phyloP scores from a whole-genome alignment of 2,113 vertebrate species.

The Notarius quadriscutis region DNA sequence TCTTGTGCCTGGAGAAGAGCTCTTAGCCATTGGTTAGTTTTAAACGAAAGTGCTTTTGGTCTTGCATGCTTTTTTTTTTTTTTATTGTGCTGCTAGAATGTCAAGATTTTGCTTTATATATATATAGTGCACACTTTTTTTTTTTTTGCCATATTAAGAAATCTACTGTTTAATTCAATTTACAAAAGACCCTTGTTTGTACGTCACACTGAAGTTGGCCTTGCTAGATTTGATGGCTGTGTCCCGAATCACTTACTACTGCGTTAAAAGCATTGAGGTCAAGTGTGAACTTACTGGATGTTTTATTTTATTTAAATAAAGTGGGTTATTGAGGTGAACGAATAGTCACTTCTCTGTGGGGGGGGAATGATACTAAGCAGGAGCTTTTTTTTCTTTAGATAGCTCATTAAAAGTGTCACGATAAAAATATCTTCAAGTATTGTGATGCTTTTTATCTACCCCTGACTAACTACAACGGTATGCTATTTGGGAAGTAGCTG shows the following conservation, averaged over 20 bases:
- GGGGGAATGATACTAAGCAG: too few relatives aligned
- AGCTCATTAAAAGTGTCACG: too few relatives aligned
- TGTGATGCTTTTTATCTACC: background rate
- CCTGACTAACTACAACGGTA: background rate
- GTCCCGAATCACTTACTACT: background rate
- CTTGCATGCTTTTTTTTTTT: conserved; percentile 61
- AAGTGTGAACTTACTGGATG: background rate
- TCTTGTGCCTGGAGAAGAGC: conserved; percentile 70
- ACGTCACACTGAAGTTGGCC: conserved; percentile 49
- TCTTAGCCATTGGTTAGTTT: conserved; percentile 57
- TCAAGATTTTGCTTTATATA: conserved; percentile 1
- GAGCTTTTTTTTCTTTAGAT: too few relatives aligned
- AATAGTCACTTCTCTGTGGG: background rate
- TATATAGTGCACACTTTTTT: background rate
- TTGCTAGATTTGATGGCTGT: conserved; percentile 38
- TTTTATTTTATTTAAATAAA: too few relatives aligned
- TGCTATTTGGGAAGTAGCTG: background rate
- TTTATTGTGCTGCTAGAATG: conserved; percentile 70
- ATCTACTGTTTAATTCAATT: background rate
- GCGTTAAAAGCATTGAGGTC: background rate
- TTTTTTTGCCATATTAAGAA: conserved; percentile 54
- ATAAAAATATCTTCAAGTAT: background rate
- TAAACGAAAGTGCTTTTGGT: conserved; percentile 71
- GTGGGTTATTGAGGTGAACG: background rate
- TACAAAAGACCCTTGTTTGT: background rate